Evolutionary conservation across 1,140 invertebrate genomes (phyloP), one percentile per base, ranked within the genome.

Genomic region (Holcopasites calliopsidis): DNA sequence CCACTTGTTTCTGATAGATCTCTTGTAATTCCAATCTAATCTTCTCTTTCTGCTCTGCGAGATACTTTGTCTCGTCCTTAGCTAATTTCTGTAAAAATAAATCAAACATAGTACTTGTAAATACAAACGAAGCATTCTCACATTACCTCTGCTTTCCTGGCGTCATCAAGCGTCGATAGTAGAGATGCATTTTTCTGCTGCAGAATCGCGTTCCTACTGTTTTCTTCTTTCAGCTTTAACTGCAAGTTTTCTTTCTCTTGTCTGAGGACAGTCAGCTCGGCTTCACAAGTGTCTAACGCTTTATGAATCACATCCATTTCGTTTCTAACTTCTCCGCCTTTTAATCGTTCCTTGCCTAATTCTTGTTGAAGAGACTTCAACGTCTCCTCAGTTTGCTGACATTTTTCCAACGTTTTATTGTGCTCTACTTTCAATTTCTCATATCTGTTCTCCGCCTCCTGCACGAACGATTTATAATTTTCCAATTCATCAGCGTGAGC

Each of bases 1-100:
- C 95, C 35, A 97, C 90, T 90, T 97, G 96, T 70, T 94, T 94
- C 86, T 97, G 96, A 84, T 96, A 97, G 82, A 95, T 94, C 26
- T 93, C 92, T 83, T 95, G 94, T 11, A 96, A 88, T 73, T 96
- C 95, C 10, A 91, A 89, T 80, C 94, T 94, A 65, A 94, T 94
- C 8, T 93, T 89, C 55, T 96, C 95, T 13, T 95, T 84, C 58
- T 94, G 91, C 76, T 92, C 92, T 64, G 90, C 92, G 23, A 92
- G 86, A 35, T 86, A 87, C 72, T 93, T 93, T 1, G 92, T 84
- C 85, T 95, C 94, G 31, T 92, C 92, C 83, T 93, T 92, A 3
- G 93, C 86, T 31, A 81, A 76, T 89, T 93, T 93, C 94, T 93
- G 69, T 28, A 81, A 82, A 49, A 33, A 5, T 47, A 38, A 66